phyloP scores from a whole-genome alignment of 2,888 invertebrate genomes.

The Trichopria drosophilae region DNA sequence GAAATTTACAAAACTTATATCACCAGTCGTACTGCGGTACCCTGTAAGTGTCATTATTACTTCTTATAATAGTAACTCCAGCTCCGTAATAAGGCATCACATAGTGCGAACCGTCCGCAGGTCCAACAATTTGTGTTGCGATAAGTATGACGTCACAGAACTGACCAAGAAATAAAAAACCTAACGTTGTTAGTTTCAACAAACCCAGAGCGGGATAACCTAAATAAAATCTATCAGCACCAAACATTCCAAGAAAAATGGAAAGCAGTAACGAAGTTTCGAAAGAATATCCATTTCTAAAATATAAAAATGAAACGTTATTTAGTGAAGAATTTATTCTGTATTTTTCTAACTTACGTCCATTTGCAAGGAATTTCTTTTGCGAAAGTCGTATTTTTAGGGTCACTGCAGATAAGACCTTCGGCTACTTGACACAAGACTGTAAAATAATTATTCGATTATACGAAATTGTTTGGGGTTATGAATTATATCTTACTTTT shows the following conservation, averaged over 20 bases:
- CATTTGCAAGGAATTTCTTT: slow-evolving; percentile 87
- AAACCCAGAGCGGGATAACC: slow-evolving; percentile 96
- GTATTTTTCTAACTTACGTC: no score
- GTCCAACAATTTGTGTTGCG: slow-evolving; percentile 90
- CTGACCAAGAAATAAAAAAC: slow-evolving; percentile 95
- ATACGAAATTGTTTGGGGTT: background rate
- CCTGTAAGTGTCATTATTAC: slow-evolving; percentile 83
- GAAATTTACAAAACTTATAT: slow-evolving; percentile 35
- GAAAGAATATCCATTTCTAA: slow-evolving; percentile 90
- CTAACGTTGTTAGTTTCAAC: slow-evolving; percentile 92
- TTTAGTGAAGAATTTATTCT: slow-evolving; percentile 14
- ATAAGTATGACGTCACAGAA: slow-evolving; percentile 93
- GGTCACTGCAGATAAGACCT: slow-evolving; percentile 79
- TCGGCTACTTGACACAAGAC: slow-evolving; percentile 83
- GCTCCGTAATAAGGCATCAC: slow-evolving; percentile 94
- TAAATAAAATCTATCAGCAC: slow-evolving; percentile 95
- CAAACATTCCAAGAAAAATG: slow-evolving; percentile 97
- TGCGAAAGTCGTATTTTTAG: slow-evolving; percentile 78
- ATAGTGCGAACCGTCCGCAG: slow-evolving; percentile 93
- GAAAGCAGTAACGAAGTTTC: slow-evolving; percentile 91
- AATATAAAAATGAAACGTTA: slow-evolving; percentile 39
- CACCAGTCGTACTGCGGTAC: slow-evolving; percentile 80
- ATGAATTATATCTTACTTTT: slow-evolving; percentile 65
- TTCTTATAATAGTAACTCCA: slow-evolving; percentile 75
- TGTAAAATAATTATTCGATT: slow-evolving; percentile 48